A percentile compares a stretch with the other conserved stretches of the same genome.
phyloP scores from a whole-genome alignment of 2,888 invertebrate species.

The Conus canariensis region DNA sequence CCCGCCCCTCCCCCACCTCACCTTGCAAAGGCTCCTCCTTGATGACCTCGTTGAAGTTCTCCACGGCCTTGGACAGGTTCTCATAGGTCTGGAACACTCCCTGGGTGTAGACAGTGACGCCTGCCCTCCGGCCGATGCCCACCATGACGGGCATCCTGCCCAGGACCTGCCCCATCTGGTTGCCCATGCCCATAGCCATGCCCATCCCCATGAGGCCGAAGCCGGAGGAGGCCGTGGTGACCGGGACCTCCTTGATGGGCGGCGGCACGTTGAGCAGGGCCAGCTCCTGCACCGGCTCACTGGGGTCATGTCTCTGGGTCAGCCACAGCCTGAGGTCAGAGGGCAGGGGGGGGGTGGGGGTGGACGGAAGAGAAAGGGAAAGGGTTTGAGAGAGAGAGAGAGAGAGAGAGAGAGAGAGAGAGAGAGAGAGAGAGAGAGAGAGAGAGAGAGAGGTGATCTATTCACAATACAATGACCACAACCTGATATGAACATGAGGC shows the following conservation, averaged over 20 bases:
- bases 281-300: constrained; percentile 56
- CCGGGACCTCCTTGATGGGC: constrained; percentile 44
- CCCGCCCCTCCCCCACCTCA: constrained; percentile 41
- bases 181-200: not conserved
- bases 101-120: not conserved
- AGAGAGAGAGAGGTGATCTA: no score
- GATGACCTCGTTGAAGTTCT: constrained; percentile 54
- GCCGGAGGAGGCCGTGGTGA: not conserved
- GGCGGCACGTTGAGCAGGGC: constrained; percentile 62
- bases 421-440: no score
- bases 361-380: not conserved
- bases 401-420: no score
- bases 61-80: constrained; percentile 57
- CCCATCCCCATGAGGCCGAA: not conserved
- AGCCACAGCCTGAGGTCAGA: constrained; percentile 59
- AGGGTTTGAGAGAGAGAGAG: not conserved
- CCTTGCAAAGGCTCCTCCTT: constrained; percentile 59
- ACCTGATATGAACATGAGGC: no score
- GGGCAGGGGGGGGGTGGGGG: not conserved
- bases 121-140: not conserved
- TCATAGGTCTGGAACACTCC: constrained; percentile 52
- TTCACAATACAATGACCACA: no score
- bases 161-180: not conserved
- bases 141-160: not conserved
- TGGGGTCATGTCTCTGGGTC: constrained; percentile 52